A percentile compares a stretch with the other conserved stretches of the same genome.
These are phyloP conservation scores for Pangasius krempfi DNA, from an alignment of 2,797 vertebrate species.

Conservation along the genomic window DNA sequence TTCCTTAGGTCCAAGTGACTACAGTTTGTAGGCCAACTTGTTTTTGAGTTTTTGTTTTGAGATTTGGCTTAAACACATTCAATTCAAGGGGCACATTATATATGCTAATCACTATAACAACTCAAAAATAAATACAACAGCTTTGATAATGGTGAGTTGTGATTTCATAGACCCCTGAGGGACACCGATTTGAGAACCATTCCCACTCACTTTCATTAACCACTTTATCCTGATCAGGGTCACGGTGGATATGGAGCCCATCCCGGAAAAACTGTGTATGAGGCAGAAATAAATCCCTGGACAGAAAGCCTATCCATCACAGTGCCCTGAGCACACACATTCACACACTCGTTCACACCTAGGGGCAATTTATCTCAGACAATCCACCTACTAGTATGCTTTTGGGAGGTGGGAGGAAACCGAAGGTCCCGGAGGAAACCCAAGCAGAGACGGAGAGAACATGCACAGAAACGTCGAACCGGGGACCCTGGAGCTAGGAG, in stretches of 20 bases:
- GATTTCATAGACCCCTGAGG: neutral
- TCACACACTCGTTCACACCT: neutral
- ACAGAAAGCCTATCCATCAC: neutral
- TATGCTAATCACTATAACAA: neutral
- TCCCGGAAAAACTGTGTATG: too few species aligned
- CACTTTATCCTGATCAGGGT: neutral
- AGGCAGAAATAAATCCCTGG: neutral
- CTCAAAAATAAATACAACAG: neutral
- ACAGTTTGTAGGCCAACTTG: neutral
- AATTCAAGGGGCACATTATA: neutral
- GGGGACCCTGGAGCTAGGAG: neutral
- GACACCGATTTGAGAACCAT: neutral
- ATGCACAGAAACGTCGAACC: neutral
- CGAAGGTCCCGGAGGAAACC: neutral
- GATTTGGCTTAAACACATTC: neutral
- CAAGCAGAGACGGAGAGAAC: neutral
- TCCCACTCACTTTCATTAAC: neutral
- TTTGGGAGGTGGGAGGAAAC: neutral
- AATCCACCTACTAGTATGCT: neutral
- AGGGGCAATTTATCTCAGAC: neutral
- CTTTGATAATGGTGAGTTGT: too few species aligned
- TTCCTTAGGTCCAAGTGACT: neutral
- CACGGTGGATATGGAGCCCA: neutral
- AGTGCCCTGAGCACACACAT: neutral
- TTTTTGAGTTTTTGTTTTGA: neutral